These are phyloP conservation scores for Lapara coniferarum DNA, from an alignment of 2,888 invertebrate genomes.

Conservation along the genomic window DNA sequence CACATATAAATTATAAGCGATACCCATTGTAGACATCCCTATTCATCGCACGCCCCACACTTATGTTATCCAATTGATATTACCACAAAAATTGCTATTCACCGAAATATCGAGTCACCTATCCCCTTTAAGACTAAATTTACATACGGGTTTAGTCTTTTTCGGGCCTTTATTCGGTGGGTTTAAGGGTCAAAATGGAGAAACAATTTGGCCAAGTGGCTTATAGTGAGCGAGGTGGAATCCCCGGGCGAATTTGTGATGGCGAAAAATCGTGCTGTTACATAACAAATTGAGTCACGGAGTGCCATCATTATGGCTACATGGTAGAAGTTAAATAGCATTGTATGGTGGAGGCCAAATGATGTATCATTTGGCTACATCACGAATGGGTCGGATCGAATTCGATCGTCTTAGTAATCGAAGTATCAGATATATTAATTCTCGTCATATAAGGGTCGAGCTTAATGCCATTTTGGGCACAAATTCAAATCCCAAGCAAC, in stretches of 20 bases:
- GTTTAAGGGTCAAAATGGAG: constrained; percentile 47
- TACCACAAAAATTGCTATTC: constrained; percentile 71
- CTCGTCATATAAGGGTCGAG: no score
- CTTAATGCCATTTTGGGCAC: no score
- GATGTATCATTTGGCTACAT: no score
- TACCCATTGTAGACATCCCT: constrained; percentile 17
- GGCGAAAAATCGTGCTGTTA: constrained; percentile 42
- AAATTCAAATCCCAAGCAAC: no score
- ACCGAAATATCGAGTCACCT: constrained; percentile 62
- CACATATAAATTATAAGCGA: constrained; percentile 9
- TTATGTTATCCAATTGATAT: constrained; percentile 72
- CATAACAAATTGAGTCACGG: constrained; percentile 4
- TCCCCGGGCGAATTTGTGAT: constrained; percentile 51
- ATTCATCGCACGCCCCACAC: constrained; percentile 45
- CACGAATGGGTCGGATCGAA: no score
- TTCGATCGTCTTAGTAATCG: no score
- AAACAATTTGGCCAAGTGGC: constrained; percentile 48
- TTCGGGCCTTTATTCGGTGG: constrained; percentile 44
- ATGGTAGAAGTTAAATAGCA: neutral
- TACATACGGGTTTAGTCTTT: constrained; percentile 43
- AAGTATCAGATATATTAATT: no score
- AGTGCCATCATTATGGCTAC: neutral
- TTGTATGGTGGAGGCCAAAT: neutral
- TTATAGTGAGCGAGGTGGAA: constrained; percentile 42
- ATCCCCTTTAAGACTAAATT: constrained; percentile 51